Base-by-base conservation (phyloP, 1,140 invertebrate genomes). In the Drosophila elegans region DNA sequence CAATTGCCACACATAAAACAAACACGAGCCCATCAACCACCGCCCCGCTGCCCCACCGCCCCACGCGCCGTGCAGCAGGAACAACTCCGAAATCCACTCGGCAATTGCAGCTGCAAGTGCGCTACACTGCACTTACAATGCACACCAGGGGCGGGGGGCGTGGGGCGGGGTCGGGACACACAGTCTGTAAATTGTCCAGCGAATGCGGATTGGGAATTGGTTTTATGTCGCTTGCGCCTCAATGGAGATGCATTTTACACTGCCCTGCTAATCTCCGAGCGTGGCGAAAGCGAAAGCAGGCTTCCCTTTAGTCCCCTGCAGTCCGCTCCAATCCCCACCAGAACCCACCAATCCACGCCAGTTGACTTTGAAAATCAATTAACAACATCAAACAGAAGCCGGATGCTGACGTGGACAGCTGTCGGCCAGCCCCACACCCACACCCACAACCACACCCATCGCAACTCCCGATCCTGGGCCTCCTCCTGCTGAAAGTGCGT, bases 301-400 rank as follows among this genome's bases (percentile, higher is more conserved):
- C 36, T 16, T 64, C 63, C 44, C 27, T n/a, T n/a, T 2, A 32
- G 29, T 7, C 27, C 11, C 48, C 10, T 3, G 16, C 12, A 7
- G 3, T 2, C 11, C 29, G 42, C 11, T 7, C 25, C 21, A 11
- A 5, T 3, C 39, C 41, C 41, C 34, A 12, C 36, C 29, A 44
- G 27, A 21, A 71, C 16, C 16, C 16, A 21, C 16, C 16, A 21
- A 21, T 21, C 16, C 16, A 21, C 64, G 67, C 51, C 55, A 62
- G 69, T 85, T 83, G 90, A 91, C 85, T 91, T 91, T 91, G 89
- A 91, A 91, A 91, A 91, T 91, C 89, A 91, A 91, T 91, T 91
- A 91, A 91, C 89, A 91, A 91, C 89, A 91, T 91, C 89, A 91
- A 91, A 91, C 89, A 91, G 79, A 89, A 78, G 86, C 84, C 75